A percentile compares a stretch with the other conserved stretches of the same genome.
phyloP scores from a whole-genome alignment of 2,888 invertebrate genomes.

The Dryadula phaetusa region DNA sequence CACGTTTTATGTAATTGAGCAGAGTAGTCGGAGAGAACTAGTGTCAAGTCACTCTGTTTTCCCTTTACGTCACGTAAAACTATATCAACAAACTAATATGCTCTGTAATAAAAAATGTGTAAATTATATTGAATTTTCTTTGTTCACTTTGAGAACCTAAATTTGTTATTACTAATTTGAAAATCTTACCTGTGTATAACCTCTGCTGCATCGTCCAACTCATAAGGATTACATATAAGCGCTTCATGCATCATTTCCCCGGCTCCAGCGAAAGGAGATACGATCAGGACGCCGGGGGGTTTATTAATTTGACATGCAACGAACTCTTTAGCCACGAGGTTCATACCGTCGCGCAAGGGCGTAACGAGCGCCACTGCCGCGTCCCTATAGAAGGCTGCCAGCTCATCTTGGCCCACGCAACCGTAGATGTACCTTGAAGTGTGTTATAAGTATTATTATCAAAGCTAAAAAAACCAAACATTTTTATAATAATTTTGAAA shows the following conservation, averaged over 20 bases:
- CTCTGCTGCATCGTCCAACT: constrained; percentile 94
- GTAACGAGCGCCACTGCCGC: constrained; percentile 94
- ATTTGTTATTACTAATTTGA: background rate
- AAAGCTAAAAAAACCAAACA: background rate
- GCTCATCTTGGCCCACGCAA: constrained; percentile 93
- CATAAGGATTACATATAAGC: constrained; percentile 94
- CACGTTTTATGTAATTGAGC: no score
- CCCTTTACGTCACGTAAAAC: no score
- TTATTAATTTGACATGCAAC: constrained; percentile 95
- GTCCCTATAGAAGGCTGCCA: constrained; percentile 94
- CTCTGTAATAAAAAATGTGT: no score
- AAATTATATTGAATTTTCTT: no score
- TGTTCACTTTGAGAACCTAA: no score
- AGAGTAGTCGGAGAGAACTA: no score
- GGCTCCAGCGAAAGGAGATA: constrained; percentile 96
- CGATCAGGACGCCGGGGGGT: constrained; percentile 93
- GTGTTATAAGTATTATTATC: background rate
- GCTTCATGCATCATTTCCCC: constrained; percentile 98
- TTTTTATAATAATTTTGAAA: no score
- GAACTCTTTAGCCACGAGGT: constrained; percentile 96
- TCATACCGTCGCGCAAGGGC: constrained; percentile 95
- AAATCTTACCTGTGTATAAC: constrained; percentile 88
- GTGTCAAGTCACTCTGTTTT: no score
- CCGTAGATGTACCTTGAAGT: constrained; percentile 90
- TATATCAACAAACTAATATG: no score